Evolutionary conservation across 2,113 vertebrate species (phyloP).

Genomic region (Ammodytes dubius): DNA sequence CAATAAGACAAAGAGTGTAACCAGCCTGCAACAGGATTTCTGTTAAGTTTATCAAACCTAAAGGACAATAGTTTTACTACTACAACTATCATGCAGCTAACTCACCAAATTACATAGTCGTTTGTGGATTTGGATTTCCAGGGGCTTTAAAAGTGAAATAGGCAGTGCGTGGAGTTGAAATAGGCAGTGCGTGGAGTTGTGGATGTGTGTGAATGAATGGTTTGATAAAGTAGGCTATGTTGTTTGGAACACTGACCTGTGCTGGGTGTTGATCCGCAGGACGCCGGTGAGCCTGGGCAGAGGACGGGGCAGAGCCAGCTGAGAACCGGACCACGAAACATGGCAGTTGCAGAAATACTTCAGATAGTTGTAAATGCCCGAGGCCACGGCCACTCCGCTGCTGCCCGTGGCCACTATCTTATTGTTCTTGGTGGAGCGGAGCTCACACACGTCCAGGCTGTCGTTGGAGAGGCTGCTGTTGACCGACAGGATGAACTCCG

Average conservation of each 20-base stretch:
- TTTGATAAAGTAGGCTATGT: too few relatives aligned
- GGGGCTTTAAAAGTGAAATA: too few relatives aligned
- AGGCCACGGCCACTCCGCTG: conserved; percentile 90
- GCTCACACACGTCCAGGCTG: conserved; percentile 85
- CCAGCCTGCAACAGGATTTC: too few relatives aligned
- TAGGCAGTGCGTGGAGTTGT: too few relatives aligned
- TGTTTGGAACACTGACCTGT: conserved; percentile 81
- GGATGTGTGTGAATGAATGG: too few relatives aligned
- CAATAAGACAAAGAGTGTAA: too few relatives aligned
- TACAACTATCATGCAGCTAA: too few relatives aligned
- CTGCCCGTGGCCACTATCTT: conserved; percentile 83
- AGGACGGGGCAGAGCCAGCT: conserved; percentile 88
- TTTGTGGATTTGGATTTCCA: too few relatives aligned
- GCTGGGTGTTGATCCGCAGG: conserved; percentile 84
- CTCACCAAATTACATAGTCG: too few relatives aligned
- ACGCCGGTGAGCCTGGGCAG: conserved; percentile 85
- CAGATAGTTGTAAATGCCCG: conserved; percentile 92
- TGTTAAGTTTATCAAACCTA: too few relatives aligned
- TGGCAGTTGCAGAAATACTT: conserved; percentile 95
- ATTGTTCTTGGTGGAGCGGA: conserved; percentile 83
- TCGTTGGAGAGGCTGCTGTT: conserved; percentile 83
- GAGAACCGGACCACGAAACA: conserved; percentile 91
- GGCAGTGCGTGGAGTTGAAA: too few relatives aligned
- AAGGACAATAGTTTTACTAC: too few relatives aligned
- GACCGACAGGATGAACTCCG: conserved; percentile 88